Percentiles rank a stretch among this genome's conserved stretches.
Conservation (phyloP, 2,888 invertebrate genomes). For the Drosophila demipolita region DNA sequence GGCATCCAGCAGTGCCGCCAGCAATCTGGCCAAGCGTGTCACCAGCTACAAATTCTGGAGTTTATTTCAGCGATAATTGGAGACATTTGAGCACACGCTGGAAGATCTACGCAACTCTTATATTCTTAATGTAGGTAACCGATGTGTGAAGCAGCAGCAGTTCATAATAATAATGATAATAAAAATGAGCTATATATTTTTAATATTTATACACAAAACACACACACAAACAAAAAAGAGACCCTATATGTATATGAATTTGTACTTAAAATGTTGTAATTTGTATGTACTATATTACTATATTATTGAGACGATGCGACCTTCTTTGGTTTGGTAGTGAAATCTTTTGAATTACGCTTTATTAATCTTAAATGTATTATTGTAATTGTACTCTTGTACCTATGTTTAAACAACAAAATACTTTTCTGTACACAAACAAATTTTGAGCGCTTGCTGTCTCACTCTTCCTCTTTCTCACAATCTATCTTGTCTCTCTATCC, state of each 20-base stretch:
- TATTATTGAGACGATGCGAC: slow-evolving; percentile 48
- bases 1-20: slow-evolving; percentile 81
- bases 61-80: slow-evolving; percentile 86
- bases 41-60: slow-evolving; percentile 85
- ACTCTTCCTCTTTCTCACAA: slow-evolving; percentile 17
- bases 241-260: slow-evolving; percentile 43
- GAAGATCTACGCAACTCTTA: slow-evolving; percentile 77
- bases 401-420: slow-evolving; percentile 53
- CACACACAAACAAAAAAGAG: slow-evolving; percentile 42
- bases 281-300: slow-evolving; percentile 47
- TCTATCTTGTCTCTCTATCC: slow-evolving; percentile 12
- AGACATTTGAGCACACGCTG: slow-evolving; percentile 58
- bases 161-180: not conserved
- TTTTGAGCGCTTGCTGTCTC: slow-evolving; percentile 43
- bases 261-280: slow-evolving; percentile 60
- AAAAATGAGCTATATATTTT: slow-evolving; percentile 68
- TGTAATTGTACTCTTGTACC: slow-evolving; percentile 66
- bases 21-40: slow-evolving; percentile 84
- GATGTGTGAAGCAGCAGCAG: slow-evolving; percentile 14
- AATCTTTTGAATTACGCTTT: slow-evolving; percentile 79
- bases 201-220: slow-evolving; percentile 73
- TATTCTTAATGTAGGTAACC: slow-evolving; percentile 77
- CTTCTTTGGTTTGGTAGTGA: slow-evolving; percentile 68
- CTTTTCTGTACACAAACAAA: slow-evolving; percentile 51
- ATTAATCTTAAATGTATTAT: slow-evolving; percentile 75